Conservation (phyloP, 2,888 invertebrate species). For the Philopedon plagiatum region DNA sequence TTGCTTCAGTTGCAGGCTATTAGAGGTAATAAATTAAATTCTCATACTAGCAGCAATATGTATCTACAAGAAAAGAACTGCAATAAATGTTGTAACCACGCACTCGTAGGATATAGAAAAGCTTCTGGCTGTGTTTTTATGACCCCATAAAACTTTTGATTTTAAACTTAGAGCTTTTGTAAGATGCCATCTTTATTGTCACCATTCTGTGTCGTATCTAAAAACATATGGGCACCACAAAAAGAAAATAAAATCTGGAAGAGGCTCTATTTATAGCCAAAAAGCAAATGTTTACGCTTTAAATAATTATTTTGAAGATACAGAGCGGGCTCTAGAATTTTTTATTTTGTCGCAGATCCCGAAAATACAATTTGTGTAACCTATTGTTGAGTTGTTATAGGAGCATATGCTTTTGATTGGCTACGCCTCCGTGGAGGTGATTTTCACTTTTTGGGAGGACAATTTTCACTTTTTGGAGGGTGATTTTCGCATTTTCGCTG, state of each 20-base stretch:
- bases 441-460: no score
- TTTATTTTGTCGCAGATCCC: background rate
- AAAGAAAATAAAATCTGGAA: slow-evolving; percentile 37
- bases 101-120: background rate
- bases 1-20: no score
- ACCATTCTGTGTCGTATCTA: slow-evolving; percentile 12
- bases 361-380: no score
- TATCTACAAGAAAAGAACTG: background rate
- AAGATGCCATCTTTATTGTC: slow-evolving; percentile 5
- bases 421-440: no score
- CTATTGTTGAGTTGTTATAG: no score
- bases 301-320: slow-evolving; percentile 33
- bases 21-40: no score
- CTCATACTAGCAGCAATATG: background rate
- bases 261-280: slow-evolving; percentile 27
- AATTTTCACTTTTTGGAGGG: no score
- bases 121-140: background rate
- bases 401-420: no score
- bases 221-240: slow-evolving; percentile 34
- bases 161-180: background rate
- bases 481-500: no score
- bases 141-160: slow-evolving; percentile 10
- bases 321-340: background rate
- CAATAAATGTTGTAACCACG: background rate
- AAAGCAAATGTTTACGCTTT: slow-evolving; percentile 19